Conservation (phyloP, 2,113 vertebrate species). For the Panurus biarmicus region DNA sequence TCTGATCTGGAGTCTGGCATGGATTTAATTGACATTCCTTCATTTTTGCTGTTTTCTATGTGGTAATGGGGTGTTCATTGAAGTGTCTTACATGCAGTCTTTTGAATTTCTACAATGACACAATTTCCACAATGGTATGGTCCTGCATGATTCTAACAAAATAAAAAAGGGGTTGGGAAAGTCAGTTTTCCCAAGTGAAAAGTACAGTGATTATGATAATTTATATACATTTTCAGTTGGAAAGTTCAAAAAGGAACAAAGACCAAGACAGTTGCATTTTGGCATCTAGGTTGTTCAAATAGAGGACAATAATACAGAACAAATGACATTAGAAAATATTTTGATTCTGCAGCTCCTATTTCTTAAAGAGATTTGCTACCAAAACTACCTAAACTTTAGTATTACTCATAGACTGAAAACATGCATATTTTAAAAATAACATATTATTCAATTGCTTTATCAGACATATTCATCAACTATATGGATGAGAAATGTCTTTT, state of each 20-base stretch:
- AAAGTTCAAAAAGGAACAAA: neutral
- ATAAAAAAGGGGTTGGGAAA: neutral
- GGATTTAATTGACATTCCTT: neutral
- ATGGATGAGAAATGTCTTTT: neutral
- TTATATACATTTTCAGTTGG: neutral
- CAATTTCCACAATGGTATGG: neutral
- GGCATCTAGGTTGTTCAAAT: neutral
- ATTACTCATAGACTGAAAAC: neutral
- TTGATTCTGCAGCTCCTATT: neutral
- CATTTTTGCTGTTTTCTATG: neutral
- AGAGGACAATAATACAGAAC: neutral
- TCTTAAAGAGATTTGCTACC: neutral
- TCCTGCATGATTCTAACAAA: neutral
- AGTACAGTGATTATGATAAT: neutral
- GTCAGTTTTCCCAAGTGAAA: neutral
- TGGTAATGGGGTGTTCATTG: fast-evolving
- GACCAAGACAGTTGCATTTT: neutral
- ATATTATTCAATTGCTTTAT: constrained; percentile 11
- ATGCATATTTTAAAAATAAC: neutral
- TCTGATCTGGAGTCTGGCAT: neutral
- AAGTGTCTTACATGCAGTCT: neutral
- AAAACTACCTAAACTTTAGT: neutral
- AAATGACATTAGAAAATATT: neutral
- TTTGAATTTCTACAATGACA: neutral
- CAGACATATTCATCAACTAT: neutral